phyloP scores from a whole-genome alignment of 2,113 vertebrate genomes.

The Myotis brandtii region DNA sequence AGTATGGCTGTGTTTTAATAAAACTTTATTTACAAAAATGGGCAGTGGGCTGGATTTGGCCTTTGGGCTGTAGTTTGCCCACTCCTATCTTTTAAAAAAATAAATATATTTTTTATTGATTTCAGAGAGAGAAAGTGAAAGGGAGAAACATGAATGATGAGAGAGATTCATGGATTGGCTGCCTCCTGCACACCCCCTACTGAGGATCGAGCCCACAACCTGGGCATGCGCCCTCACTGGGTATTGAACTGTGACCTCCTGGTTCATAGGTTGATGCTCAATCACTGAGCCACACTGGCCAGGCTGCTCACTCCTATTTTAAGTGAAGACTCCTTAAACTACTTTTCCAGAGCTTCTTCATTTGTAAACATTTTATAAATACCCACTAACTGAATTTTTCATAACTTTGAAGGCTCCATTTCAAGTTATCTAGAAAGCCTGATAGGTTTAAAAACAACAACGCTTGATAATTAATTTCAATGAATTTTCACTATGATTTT shows the following conservation, averaged over 20 bases:
- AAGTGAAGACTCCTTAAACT: slow-evolving; percentile 19
- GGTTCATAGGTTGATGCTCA: no score
- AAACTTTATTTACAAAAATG: slow-evolving; percentile 46
- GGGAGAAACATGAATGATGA: no score
- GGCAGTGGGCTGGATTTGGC: neutral
- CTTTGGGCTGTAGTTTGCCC: neutral
- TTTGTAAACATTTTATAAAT: neutral
- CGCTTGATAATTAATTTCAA: slow-evolving; percentile 26
- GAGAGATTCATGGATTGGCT: no score
- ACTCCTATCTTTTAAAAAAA: neutral
- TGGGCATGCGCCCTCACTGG: no score
- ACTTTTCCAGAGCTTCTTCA: slow-evolving; percentile 2
- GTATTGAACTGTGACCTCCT: no score
- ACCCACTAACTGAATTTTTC: neutral
- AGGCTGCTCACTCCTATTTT: neutral
- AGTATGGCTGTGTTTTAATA: neutral
- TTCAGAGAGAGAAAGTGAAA: no score
- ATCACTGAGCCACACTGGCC: no score
- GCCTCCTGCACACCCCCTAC: no score
- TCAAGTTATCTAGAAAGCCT: slow-evolving; percentile 24
- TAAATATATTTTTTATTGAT: no score
- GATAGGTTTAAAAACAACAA: neutral
- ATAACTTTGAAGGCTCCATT: neutral
- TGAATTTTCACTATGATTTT: no score
- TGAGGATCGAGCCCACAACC: no score